Conservation (phyloP, 1,140 invertebrate genomes). For the Bombus superbus region DNA sequence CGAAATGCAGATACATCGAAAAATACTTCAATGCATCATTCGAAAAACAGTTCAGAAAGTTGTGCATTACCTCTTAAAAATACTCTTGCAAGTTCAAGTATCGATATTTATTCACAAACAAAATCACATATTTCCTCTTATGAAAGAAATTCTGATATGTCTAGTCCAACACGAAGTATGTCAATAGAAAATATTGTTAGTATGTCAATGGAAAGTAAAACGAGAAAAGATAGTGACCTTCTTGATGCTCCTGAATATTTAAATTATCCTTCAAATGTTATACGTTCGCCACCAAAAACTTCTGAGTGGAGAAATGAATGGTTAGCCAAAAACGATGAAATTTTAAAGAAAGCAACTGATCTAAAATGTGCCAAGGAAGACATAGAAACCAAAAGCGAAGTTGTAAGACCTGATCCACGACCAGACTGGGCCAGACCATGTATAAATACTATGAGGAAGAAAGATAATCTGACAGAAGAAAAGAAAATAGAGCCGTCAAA, state of each 20-base stretch:
- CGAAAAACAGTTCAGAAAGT: constrained; percentile 44
- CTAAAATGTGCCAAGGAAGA: constrained; percentile 65
- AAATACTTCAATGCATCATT: constrained; percentile 50
- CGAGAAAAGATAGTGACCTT: constrained; percentile 64
- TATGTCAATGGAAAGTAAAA: constrained; percentile 55
- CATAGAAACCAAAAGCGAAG: constrained; percentile 61
- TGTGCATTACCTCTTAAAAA: constrained; percentile 40
- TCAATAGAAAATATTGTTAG: constrained; percentile 71
- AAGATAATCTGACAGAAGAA: constrained; percentile 68
- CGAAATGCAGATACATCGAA: constrained; percentile 61
- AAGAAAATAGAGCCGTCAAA: constrained; percentile 57
- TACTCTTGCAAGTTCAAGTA: constrained; percentile 50
- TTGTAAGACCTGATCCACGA: constrained; percentile 68
- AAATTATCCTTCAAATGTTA: constrained; percentile 70
- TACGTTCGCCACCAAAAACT: constrained; percentile 77
- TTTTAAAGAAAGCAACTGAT: constrained; percentile 72
- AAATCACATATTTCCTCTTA: constrained; percentile 62
- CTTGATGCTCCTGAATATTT: constrained; percentile 72
- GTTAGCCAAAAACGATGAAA: constrained; percentile 79
- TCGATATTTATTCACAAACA: constrained; percentile 60
- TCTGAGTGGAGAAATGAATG: constrained; percentile 80
- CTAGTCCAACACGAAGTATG: constrained; percentile 69
- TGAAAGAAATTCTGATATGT: constrained; percentile 60
- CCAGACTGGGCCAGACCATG: constrained; percentile 78
- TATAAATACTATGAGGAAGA: constrained; percentile 70